phyloP scores from a whole-genome alignment of 2,888 invertebrate species.

The Ophonus ardosiacus region DNA sequence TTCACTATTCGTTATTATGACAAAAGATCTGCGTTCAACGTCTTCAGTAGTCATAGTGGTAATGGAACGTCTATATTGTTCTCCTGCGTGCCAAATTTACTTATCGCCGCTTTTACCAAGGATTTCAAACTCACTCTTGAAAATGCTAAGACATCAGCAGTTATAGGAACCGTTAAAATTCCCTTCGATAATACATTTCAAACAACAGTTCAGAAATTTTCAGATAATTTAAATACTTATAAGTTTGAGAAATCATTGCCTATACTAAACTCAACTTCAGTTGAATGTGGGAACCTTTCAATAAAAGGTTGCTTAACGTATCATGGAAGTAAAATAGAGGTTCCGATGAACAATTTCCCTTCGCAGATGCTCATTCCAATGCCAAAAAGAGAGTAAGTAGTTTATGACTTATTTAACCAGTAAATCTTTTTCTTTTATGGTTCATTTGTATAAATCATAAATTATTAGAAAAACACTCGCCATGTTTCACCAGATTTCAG shows the following conservation, averaged over 20 bases:
- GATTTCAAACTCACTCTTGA: not conserved
- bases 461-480: too few relatives aligned
- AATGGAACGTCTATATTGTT: not conserved
- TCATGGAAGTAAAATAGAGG: slow-evolving; percentile 11
- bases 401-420: not conserved
- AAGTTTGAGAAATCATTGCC: not conserved
- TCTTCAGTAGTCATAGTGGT: not conserved
- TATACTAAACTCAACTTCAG: not conserved
- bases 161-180: not conserved
- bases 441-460: too few relatives aligned
- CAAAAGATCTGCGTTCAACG: not conserved
- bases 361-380: not conserved
- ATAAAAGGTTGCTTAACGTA: not conserved
- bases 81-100: not conserved
- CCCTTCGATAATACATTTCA: not conserved
- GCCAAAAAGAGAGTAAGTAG: slow-evolving; percentile 6
- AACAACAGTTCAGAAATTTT: not conserved
- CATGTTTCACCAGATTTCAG: too few relatives aligned
- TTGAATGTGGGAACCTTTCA: not conserved
- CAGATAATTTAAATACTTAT: not conserved
- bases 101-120: not conserved
- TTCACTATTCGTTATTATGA: not conserved
- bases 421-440: not conserved
- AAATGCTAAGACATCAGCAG: too few relatives aligned
- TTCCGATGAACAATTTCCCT: not conserved